Evolutionary conservation across 2,888 invertebrate species (phyloP), one percentile per base, ranked within the genome.

Genomic region (Koerneria pararmatus): DNA sequence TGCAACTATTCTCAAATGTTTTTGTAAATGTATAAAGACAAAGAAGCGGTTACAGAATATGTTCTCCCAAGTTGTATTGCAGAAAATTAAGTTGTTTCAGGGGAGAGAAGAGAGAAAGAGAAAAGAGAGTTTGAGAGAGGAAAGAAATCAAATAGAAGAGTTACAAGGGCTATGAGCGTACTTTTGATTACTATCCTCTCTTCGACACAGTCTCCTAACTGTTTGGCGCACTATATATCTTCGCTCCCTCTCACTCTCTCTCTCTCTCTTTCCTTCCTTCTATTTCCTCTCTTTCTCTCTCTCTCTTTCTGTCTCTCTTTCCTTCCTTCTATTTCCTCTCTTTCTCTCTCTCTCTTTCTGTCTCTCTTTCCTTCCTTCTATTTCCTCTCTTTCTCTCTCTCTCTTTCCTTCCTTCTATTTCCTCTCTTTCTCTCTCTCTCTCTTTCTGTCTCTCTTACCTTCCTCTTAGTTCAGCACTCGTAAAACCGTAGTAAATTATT

Each of bases 281-380:
- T 29, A 27, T 53, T 15, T 32, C 57, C n/a, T n/a, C n/a, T n/a
- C n/a, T n/a, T 57, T 53, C 53, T 53, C 22, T 53, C 53, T n/a
- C 53, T 53, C 53, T 19, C 19, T 15, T 41, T 41, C 46, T 41
- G 11, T 41, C 46, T 15, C 19, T 11, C 11, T 19, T 19, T 19
- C 46, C 46, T 41, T 19, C 46, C 46, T 41, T 41, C 11, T 41
- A 41, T 41, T 41, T 15, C 41, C 15, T 2, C 29, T 19, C 19
- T 6, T 29, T 29, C 49, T 27, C 49, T 29, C 34, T 24, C n/a
- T 31, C 34, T 41, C 46, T 49, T 32, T 24, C 61, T 49, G 32
- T 22, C 60, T 49, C 56, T n/a, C 56, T 32, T 6, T 31, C 32
- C 49, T 49, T 48, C 61, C 37, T 34, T 49, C 32, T 15, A 8